Evolutionary conservation across 1,140 invertebrate genomes (phyloP).

Genomic region (Heliothis virescens): DNA sequence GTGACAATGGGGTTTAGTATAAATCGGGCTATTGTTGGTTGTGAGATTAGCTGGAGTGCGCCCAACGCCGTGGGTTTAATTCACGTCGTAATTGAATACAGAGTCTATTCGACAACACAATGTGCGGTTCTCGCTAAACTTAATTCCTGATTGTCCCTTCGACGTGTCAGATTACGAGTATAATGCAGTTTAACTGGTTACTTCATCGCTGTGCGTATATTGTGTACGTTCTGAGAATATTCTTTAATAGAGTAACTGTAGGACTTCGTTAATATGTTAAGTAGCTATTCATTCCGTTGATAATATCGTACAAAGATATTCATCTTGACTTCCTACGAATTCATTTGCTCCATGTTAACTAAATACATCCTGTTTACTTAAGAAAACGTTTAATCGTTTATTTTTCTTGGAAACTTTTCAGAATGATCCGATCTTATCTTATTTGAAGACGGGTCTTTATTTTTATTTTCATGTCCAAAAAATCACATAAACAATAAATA

Average conservation of each 20-base stretch:
- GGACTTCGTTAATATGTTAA: conserved; percentile 36
- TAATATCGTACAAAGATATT: conserved; percentile 14
- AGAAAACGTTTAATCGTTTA: neutral
- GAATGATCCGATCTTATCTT: neutral
- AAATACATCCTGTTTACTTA: conserved; percentile 23
- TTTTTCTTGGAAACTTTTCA: neutral
- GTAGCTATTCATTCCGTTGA: conserved; percentile 31
- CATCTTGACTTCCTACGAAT: conserved; percentile 42
- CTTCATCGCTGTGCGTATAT: conserved; percentile 47
- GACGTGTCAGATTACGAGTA: conserved; percentile 71
- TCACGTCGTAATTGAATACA: conserved; percentile 72
- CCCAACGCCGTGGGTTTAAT: conserved; percentile 65
- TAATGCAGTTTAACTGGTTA: conserved; percentile 62
- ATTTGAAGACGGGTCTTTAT: neutral
- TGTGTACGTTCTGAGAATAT: conserved; percentile 47
- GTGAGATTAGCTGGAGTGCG: conserved; percentile 76
- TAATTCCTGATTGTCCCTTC: conserved; percentile 68
- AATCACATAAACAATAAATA: conserved; percentile 8
- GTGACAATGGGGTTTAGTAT: conserved; percentile 79
- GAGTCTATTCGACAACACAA: conserved; percentile 54
- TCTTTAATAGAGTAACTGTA: conserved; percentile 30
- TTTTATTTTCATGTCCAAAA: neutral
- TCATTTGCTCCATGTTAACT: conserved; percentile 27
- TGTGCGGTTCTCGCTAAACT: conserved; percentile 71
- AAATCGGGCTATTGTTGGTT: conserved; percentile 74